Base-by-base conservation (phyloP, 2,797 vertebrate genomes). In the Florisuga fusca region DNA sequence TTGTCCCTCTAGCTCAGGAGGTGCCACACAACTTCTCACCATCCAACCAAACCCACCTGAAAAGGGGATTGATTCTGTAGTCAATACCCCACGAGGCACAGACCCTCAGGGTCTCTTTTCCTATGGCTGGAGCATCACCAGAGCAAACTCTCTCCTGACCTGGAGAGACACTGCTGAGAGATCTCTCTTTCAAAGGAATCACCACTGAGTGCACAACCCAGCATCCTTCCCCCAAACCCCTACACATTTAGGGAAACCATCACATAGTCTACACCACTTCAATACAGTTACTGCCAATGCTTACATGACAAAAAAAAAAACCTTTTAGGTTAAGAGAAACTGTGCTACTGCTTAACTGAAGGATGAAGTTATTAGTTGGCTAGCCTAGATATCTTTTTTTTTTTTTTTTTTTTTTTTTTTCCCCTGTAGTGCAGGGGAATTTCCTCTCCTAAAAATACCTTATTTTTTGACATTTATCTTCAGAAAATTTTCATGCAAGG, bases 181-280 rank as follows among this genome's bases (percentile, higher is more conserved):
- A 54, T 54, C 20, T 85, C 63, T 31, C 59, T 69, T 76, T 69
- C 3, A 12, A 41, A 66, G 62, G 33, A 38, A 72, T 16, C 0
- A 2, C 63, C 2, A 4, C 58, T 23, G 27, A 4, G 0, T 15
- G 33, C 48, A 29, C 1, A 10, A 51, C 12, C 2, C 8, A 54
- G 57, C 34, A 67, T 50, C 23, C 46, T 78, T 46, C 51, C 27
- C 7, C 27, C 34, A 83, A 51, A 51, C 3, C 38, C 48, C 25
- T 5, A 23, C 11, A 17, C 0, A 0, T 31, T 8, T 27, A 16
- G 51, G 73, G 67, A 74, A 85, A 63, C 19, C 74, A 64, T 31
- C 33, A 23, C 29, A 43, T 3, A 67, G 16, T 2, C 23, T 12
- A 27, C 2, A 5, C 6, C 6, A 26, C 64, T 55, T 61, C 45